Evolutionary conservation across 2,888 invertebrate genomes (phyloP).

Genomic region (Myopa tessellatipennis): DNA sequence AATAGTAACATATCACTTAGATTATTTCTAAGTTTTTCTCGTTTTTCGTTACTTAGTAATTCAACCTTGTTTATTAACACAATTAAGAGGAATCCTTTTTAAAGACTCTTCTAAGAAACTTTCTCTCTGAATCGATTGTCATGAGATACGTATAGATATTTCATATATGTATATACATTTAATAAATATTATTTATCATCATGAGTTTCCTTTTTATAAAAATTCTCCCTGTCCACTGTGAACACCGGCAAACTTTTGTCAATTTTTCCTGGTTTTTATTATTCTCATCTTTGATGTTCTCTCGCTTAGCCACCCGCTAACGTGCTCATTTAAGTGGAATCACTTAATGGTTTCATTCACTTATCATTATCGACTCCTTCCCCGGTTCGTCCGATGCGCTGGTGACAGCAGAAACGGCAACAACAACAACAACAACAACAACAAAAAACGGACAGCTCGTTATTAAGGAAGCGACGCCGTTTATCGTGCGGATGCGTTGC

Average conservation of each 20-base stretch:
- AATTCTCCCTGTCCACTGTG: background rate
- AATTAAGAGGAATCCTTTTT: too few species aligned
- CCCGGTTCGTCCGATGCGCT: background rate
- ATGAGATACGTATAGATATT: too few species aligned
- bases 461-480: constrained; percentile 32
- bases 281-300: background rate
- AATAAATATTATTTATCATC: too few species aligned
- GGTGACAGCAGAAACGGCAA: constrained; percentile 8
- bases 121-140: too few species aligned
- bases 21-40: too few species aligned
- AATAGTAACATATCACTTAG: too few species aligned
- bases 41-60: too few species aligned
- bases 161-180: too few species aligned
- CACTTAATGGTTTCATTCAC: constrained; percentile 64
- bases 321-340: constrained; percentile 64
- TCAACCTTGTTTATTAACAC: too few species aligned
- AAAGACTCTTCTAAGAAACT: too few species aligned
- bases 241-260: background rate
- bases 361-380: constrained; percentile 56
- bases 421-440: constrained; percentile 19
- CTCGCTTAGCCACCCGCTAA: constrained; percentile 40
- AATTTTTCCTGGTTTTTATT: background rate
- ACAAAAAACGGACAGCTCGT: constrained; percentile 26
- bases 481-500: constrained; percentile 44
- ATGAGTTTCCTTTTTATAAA: background rate